Conservation (phyloP, 2,797 vertebrate genomes). For the Novumbra hubbsi region DNA sequence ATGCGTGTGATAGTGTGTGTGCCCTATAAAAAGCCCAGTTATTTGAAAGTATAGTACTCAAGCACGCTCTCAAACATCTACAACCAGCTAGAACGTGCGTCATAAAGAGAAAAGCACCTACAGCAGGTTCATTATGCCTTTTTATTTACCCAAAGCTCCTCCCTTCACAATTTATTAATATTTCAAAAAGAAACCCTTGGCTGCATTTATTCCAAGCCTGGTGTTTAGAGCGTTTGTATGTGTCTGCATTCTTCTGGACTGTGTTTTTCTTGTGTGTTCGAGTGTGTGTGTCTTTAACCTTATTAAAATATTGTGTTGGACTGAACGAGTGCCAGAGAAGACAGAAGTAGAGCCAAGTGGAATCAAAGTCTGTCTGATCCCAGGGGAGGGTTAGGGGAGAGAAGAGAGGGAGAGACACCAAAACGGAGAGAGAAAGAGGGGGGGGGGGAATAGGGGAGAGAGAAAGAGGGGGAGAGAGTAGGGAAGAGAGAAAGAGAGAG, state of each 20-base stretch:
- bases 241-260: not conserved
- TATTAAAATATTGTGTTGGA: constrained; percentile 2
- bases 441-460: not conserved
- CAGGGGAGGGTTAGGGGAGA: not conserved
- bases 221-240: not conserved
- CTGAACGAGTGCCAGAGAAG: not conserved
- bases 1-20: not conserved
- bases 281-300: not conserved
- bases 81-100: too few species aligned
- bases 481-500: not conserved
- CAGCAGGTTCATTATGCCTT: too few species aligned
- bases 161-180: too few species aligned
- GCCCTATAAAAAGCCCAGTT: too few species aligned
- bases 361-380: not conserved
- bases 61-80: not conserved
- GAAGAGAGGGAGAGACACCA: not conserved
- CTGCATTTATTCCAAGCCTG: too few species aligned
- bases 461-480: not conserved
- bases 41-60: too few species aligned
- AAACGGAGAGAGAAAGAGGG: constrained; percentile 10
- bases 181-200: too few species aligned
- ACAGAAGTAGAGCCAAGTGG: not conserved
- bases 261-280: not conserved
- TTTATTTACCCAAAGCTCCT: too few species aligned
- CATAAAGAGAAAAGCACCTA: too few species aligned